Base-by-base conservation (phyloP, 2,888 invertebrate genomes). In the Cheilosia urbana region DNA sequence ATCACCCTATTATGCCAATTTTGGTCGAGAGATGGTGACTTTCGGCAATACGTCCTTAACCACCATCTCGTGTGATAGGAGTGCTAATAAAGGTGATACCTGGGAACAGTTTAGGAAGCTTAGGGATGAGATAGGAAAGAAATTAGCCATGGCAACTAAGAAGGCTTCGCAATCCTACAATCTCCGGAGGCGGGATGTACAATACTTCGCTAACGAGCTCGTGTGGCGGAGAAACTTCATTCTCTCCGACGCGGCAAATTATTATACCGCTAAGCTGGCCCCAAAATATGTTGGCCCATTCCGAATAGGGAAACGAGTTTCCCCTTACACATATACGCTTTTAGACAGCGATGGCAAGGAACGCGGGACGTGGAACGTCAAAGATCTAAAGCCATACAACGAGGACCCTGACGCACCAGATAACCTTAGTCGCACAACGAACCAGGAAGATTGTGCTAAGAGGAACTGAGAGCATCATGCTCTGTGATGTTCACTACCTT, bases 191-290 rank as follows among this genome's bases (percentile, higher is more conserved):
- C 53, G 55, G 17, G 53, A 53, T 34, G 45, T 9, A 1, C 34
- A 51, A 30, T 66, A n/a, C 24, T 42, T 40, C 21, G 34, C 51
- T n/a, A n/a, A 27, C 3, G 45, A 62, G 4, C 17, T 53, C 4
- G 66, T 53, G 21, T 53, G 51, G 21, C 49, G 49, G n/a, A 65
- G 11, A 27, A 65, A 65, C n/a, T 65, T 65, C 24, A 37, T 51
- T 0, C 21, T 65, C 13, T 65, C 51, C 9, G 49, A 65, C 27
- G 49, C 40, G n/a, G 27, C 55, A 9, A 53, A 68, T 1, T 68
- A 55, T 24, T 68, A 42, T 55, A 68, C 40, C n/a, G 53, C 66
- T 6, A 68, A 53, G 17, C 40, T 68, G n/a, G 53, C 53, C n/a
- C 53, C 66, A 5, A 68, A 40, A 24, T 68, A 40, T 15, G 17